These are phyloP conservation scores for Calcarius lapponicus DNA, from an alignment of 2,797 vertebrate species.

Conservation along the genomic window DNA sequence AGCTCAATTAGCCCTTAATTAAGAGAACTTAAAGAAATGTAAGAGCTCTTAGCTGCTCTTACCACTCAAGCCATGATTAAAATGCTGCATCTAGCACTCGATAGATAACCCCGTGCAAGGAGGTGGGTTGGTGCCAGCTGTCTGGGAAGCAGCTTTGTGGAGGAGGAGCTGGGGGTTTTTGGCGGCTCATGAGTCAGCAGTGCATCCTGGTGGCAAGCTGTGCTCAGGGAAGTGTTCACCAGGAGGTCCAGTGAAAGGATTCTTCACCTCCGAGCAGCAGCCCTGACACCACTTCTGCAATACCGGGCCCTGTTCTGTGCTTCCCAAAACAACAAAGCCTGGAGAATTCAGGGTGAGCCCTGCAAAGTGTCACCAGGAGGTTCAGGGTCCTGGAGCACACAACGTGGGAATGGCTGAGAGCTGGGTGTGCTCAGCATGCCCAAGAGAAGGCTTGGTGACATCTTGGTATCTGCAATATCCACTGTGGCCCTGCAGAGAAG, in stretches of 20 bases:
- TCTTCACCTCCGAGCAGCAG: not conserved
- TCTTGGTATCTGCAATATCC: not conserved
- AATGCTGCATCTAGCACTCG: not conserved
- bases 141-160: not conserved
- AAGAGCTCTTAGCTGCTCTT: constrained; percentile 38
- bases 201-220: not conserved
- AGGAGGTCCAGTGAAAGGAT: not conserved
- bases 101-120: not conserved
- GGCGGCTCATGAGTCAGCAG: not conserved
- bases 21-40: constrained; percentile 30
- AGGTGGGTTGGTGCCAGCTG: not conserved
- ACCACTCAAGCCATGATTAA: not conserved
- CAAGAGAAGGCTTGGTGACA: not conserved
- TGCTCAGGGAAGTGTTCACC: not conserved
- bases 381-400: not conserved
- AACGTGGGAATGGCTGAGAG: not conserved
- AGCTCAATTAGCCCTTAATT: constrained; percentile 47
- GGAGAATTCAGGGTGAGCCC: not conserved
- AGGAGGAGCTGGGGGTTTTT: not conserved
- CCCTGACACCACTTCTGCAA: not conserved
- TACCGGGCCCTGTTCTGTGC: not conserved
- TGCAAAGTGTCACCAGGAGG: not conserved
- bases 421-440: not conserved
- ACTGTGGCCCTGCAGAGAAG: not conserved
- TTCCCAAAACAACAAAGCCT: not conserved